phyloP scores from a whole-genome alignment of 2,888 invertebrate species.

The Hybos culiciformis region DNA sequence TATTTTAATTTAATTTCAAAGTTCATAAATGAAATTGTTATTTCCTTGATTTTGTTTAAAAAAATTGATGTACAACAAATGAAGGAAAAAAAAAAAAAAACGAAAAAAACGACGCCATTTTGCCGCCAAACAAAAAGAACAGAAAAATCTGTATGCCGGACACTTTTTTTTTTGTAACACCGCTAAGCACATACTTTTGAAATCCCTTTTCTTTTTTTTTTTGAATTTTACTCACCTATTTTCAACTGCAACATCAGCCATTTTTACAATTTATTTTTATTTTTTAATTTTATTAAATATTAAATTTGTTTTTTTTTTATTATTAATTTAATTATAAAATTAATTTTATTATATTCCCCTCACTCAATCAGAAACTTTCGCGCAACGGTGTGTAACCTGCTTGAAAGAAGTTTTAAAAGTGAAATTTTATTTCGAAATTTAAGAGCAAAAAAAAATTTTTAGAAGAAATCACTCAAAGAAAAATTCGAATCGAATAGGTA shows the following conservation, averaged over 20 bases:
- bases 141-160: conserved; percentile 2
- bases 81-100: too few relatives aligned
- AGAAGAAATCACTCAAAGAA: too few relatives aligned
- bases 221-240: conserved; percentile 37
- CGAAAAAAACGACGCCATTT: conserved; percentile 21
- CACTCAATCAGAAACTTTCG: neutral
- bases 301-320: neutral
- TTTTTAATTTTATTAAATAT: conserved; percentile 4
- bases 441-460: too few relatives aligned
- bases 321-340: neutral
- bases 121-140: conserved; percentile 17
- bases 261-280: conserved; percentile 23
- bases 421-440: too few relatives aligned
- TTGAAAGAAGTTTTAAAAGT: neutral
- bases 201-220: conserved; percentile 6
- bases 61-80: too few relatives aligned
- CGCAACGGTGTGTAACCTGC: neutral
- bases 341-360: neutral
- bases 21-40: too few relatives aligned
- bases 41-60: too few relatives aligned
- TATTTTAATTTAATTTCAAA: too few relatives aligned
- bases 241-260: conserved; percentile 36
- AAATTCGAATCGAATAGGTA: too few relatives aligned
- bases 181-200: neutral
- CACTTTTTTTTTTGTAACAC: conserved; percentile 1